A percentile compares a stretch with the other conserved stretches of the same genome.
Evolutionary conservation across 2,888 invertebrate species (phyloP).

Genomic region (Oligia strigilis): DNA sequence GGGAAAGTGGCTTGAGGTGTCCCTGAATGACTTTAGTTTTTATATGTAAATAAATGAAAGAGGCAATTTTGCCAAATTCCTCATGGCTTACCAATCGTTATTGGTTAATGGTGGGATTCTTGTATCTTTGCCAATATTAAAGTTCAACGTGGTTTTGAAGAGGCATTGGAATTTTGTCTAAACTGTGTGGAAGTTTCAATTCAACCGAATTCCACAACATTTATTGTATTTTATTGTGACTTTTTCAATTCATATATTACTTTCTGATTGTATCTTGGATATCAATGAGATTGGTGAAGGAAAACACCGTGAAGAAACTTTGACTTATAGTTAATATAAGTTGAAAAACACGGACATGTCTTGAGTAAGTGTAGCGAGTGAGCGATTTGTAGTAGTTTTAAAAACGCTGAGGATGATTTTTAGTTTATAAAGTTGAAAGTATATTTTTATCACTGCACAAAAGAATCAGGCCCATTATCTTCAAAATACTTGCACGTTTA

Average conservation of each 20-base stretch:
- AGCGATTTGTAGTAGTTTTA: background rate
- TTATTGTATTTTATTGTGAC: background rate
- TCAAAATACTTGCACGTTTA: background rate
- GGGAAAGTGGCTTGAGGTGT: slow-evolving; percentile 36
- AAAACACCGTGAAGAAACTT: background rate
- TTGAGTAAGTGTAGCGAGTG: too few species aligned
- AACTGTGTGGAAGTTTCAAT: slow-evolving; percentile 4
- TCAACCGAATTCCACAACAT: background rate
- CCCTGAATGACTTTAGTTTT: slow-evolving; percentile 28
- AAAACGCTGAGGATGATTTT: too few species aligned
- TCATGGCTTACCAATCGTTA: slow-evolving; percentile 51
- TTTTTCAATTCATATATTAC: background rate
- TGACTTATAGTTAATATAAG: background rate
- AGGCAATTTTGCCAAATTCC: slow-evolving; percentile 55
- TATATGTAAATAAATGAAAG: slow-evolving; percentile 49
- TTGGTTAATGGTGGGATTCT: slow-evolving; percentile 50
- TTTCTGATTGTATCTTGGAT: background rate
- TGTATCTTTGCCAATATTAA: slow-evolving; percentile 55
- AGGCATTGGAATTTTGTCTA: slow-evolving; percentile 24
- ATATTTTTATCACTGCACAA: background rate
- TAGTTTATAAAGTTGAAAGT: background rate
- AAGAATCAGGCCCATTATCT: background rate
- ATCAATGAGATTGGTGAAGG: background rate
- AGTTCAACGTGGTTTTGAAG: slow-evolving; percentile 29
- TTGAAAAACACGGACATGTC: background rate